phyloP scores from a whole-genome alignment of 2,888 invertebrate species.

The Lithophane semibrunnea region DNA sequence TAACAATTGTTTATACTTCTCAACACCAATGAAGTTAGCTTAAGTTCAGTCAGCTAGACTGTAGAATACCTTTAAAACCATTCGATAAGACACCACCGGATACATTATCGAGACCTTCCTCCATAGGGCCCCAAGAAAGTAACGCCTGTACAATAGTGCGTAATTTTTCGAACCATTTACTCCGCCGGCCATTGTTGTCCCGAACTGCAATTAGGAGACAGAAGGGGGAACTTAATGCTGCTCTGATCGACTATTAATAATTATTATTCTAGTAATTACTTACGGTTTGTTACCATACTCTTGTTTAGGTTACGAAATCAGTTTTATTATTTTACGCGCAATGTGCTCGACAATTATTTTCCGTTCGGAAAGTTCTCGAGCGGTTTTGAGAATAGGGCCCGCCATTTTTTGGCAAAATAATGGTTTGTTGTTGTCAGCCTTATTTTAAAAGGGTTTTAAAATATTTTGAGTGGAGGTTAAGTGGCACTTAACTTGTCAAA shows the following conservation, averaged over 20 bases:
- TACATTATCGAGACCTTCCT: conserved; percentile 46
- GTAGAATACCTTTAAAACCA: background rate
- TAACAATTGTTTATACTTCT: background rate
- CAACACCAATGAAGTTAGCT: background rate
- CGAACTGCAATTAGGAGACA: conserved; percentile 74
- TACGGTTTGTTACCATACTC: conserved; percentile 63
- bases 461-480: conserved; percentile 46
- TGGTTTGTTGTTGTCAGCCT: conserved; percentile 49
- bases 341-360: conserved; percentile 34
- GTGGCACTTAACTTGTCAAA: conserved; percentile 37
- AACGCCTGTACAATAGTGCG: conserved; percentile 76
- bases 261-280: conserved; percentile 73
- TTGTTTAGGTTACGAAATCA: conserved; percentile 50
- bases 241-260: conserved; percentile 78
- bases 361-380: conserved; percentile 26
- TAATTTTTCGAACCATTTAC: conserved; percentile 86
- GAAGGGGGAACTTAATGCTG: conserved; percentile 63
- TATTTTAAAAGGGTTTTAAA: conserved; percentile 55
- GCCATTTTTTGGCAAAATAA: conserved; percentile 50
- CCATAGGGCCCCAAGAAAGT: conserved; percentile 55
- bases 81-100: conserved; percentile 23
- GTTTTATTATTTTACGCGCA: conserved; percentile 24
- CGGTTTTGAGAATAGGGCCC: conserved; percentile 36
- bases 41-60: background rate
- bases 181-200: conserved; percentile 72